These are phyloP conservation scores for Mus spicilegus DNA, from an alignment of 2,113 vertebrate genomes.

Conservation along the genomic window DNA sequence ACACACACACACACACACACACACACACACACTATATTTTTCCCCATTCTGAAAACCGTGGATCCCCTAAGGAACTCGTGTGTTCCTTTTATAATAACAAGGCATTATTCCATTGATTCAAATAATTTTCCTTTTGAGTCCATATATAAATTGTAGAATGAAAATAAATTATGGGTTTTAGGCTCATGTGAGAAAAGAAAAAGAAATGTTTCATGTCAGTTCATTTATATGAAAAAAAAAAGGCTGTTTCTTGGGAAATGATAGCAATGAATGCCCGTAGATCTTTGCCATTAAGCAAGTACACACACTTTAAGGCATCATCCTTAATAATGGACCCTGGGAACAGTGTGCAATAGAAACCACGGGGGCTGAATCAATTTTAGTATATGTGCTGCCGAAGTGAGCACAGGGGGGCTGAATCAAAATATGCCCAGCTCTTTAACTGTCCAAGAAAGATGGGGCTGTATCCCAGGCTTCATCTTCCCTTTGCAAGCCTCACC, in stretches of 20 bases:
- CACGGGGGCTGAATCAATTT: not conserved
- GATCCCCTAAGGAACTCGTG: not conserved
- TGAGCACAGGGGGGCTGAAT: too few relatives aligned
- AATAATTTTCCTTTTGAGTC: slow-evolving; percentile 1
- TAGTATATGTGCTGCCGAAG: too few relatives aligned
- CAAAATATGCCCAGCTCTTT: not conserved
- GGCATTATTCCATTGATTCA: not conserved
- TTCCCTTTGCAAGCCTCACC: not conserved
- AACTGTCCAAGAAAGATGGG: not conserved
- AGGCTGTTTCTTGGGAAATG: not conserved
- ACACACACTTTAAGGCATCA: not conserved
- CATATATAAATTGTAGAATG: not conserved
- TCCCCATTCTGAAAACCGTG: not conserved
- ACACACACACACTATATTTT: not conserved
- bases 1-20: not conserved
- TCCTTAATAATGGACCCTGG: not conserved
- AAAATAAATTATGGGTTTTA: not conserved
- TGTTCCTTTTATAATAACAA: not conserved
- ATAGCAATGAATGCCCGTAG: not conserved
- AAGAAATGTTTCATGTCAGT: not conserved
- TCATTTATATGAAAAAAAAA: not conserved
- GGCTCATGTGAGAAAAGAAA: not conserved
- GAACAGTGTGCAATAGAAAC: not conserved
- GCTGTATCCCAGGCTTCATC: not conserved
- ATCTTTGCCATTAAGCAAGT: not conserved